Percentiles rank a stretch among this genome's conserved stretches.
phyloP scores from a whole-genome alignment of 2,888 invertebrate genomes.

The Galerucella pusilla region DNA sequence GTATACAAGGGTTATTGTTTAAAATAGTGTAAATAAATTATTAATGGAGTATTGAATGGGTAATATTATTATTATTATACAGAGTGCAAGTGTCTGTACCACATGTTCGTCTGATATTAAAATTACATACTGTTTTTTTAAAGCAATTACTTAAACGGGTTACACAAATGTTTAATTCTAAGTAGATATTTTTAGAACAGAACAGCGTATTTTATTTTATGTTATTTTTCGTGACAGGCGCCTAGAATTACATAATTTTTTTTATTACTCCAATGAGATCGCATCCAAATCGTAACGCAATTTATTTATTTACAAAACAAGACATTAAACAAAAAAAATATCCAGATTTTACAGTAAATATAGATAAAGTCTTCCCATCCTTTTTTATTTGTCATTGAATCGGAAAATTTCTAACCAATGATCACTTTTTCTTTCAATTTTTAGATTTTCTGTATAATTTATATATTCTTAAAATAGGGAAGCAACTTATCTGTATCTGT shows the following conservation, averaged over 20 bases:
- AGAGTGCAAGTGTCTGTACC: background rate
- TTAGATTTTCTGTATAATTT: too few species aligned
- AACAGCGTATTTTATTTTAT: conserved; percentile 9
- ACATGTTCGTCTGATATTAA: background rate
- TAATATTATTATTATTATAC: too few species aligned
- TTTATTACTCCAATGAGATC: background rate
- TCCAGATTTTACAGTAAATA: background rate
- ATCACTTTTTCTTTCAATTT: too few species aligned
- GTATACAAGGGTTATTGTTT: too few species aligned
- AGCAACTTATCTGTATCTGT: too few species aligned
- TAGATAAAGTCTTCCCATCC: too few species aligned
- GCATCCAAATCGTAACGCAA: background rate
- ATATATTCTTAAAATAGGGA: too few species aligned
- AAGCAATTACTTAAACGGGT: background rate
- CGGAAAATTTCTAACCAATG: too few species aligned
- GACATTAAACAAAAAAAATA: too few species aligned
- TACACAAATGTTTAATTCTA: conserved; percentile 1
- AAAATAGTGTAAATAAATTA: too few species aligned
- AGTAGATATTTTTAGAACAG: conserved; percentile 15
- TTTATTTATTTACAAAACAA: background rate
- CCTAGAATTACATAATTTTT: conserved; percentile 6
- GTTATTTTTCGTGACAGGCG: conserved; percentile 7
- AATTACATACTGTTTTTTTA: conserved; percentile 2
- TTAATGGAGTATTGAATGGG: too few species aligned
- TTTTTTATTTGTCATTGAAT: too few species aligned